Evolutionary conservation across 1,140 invertebrate species (phyloP), one percentile per base, ranked within the genome.

Genomic region (Sarcophaga bullata): DNA sequence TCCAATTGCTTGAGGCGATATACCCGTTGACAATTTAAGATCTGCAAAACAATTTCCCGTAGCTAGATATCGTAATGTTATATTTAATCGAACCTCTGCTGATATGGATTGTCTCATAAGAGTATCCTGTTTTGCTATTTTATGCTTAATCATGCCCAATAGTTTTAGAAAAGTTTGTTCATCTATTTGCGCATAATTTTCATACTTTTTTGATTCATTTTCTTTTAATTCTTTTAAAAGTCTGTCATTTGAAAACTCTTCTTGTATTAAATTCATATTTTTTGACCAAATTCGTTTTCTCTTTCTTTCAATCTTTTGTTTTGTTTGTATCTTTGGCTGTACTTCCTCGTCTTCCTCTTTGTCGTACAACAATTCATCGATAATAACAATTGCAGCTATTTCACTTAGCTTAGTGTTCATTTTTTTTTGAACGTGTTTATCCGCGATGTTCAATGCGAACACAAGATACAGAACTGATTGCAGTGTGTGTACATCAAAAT

Each of bases 41-140:
- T 82, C 81, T 8, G 17, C 25, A 17, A 52, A 82, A 52, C 48
- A 50, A 82, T 73, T 82, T 8, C 87, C 87, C 54, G 84, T 87
- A 58, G 88, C 86, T 52, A 89, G 80, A 83, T 83, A 89, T 49
- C 88, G 47, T 50, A 88, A 80, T 78, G 88, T 89, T 50, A 88
- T 75, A 54, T 85, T 85, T 37, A 88, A 82, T 82, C 86, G 82
- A 47, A 85, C 84, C 83, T 85, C 50, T 10, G 82, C 25, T 15
- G 85, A 47, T 80, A 89, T 87, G 13, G 86, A 84, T 84, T 85
- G 82, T 82, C 87, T 80, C 72, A 84, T 85, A 54, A 84, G 73
- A 25, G 85, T 88, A 81, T 89, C 84, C 82, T 85, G 52, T 84
- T 85, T 86, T 11, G 58, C 54, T 13, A 88, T 88, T 82, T 82